Evolutionary conservation across 2,888 invertebrate species (phyloP).

Genomic region (Luperina testacea): DNA sequence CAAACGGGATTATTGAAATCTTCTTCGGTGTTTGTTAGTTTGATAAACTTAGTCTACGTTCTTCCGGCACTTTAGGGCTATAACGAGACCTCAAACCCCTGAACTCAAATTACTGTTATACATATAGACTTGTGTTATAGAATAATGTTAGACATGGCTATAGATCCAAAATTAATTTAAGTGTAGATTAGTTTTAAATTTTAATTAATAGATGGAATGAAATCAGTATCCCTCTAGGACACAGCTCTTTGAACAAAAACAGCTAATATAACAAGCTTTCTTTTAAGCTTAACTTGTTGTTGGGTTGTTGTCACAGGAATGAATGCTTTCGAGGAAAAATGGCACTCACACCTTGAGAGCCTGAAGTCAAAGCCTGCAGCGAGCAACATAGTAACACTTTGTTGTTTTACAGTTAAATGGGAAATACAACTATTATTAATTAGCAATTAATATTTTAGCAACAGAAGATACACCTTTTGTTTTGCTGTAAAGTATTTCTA

Average conservation of each 20-base stretch:
- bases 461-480: not conserved
- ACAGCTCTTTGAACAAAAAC: not conserved
- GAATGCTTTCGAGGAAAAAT: not conserved
- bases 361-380: not conserved
- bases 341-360: too few relatives aligned
- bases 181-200: not conserved
- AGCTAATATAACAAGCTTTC: not conserved
- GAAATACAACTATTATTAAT: conserved; percentile 3
- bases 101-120: not conserved
- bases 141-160: not conserved
- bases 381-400: not conserved
- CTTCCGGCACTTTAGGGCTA: not conserved
- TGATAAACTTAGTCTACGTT: not conserved
- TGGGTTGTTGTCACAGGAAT: not conserved
- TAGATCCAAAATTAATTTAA: not conserved
- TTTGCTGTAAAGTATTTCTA: not conserved
- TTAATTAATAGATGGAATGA: too few relatives aligned
- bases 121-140: too few relatives aligned
- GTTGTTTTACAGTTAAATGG: conserved; percentile 12
- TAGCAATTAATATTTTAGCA: conserved; percentile 12
- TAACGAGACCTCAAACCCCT: not conserved
- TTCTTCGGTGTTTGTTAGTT: conserved; percentile 15
- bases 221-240: not conserved
- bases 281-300: not conserved
- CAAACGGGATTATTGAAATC: conserved; percentile 32